phyloP scores from a whole-genome alignment of 2,797 vertebrate species.

The Channallabes apus region DNA sequence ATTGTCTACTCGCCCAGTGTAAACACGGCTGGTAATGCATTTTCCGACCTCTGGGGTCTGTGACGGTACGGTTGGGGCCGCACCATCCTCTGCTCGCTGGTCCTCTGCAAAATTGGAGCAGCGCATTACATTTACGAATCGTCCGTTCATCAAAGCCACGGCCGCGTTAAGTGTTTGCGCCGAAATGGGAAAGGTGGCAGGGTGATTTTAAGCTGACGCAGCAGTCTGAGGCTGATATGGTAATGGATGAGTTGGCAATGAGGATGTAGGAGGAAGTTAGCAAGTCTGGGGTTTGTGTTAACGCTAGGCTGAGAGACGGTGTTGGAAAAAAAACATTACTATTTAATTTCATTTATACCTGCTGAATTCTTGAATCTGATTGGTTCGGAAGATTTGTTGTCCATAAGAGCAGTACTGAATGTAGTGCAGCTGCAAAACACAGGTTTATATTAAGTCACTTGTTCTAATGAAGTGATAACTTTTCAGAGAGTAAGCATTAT shows the following conservation, averaged over 20 bases:
- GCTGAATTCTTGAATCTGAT: conserved; percentile 6
- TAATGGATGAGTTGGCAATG: background rate
- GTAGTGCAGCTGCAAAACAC: background rate
- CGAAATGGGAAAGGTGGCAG: conserved; percentile 29
- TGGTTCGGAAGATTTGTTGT: background rate
- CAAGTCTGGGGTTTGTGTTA: background rate
- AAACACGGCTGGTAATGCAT: conserved; percentile 53
- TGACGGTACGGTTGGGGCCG: conserved; percentile 24
- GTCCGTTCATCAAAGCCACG: conserved; percentile 47
- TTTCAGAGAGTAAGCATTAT: too few relatives aligned
- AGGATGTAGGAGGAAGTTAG: background rate
- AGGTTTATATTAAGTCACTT: background rate
- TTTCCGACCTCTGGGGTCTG: conserved; percentile 37
- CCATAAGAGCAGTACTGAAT: background rate
- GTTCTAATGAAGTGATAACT: background rate
- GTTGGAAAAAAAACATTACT: background rate
- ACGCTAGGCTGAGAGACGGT: background rate
- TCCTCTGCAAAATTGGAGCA: conserved; percentile 44
- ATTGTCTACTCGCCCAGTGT: conserved; percentile 43
- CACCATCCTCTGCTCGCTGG: background rate
- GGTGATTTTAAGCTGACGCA: conserved; percentile 34
- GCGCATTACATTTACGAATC: conserved; percentile 40
- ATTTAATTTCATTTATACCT: background rate
- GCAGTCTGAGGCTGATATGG: background rate
- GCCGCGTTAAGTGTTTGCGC: conserved; percentile 32